These are phyloP conservation scores for Drosophila mauritiana DNA, from an alignment of 1,140 invertebrate species.

Conservation along the genomic window DNA sequence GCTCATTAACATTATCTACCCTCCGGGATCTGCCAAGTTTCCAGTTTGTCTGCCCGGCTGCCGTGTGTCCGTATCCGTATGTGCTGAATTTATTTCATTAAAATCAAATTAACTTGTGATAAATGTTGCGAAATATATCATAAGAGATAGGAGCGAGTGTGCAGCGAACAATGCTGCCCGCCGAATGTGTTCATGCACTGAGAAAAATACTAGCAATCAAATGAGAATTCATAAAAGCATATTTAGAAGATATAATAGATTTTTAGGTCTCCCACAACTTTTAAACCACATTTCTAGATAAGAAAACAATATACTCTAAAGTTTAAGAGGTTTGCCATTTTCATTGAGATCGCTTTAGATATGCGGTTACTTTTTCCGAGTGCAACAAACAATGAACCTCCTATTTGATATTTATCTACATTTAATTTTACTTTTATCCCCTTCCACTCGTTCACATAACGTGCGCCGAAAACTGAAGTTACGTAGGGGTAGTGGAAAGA, in stretches of 20 bases:
- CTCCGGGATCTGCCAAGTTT: slow-evolving; percentile 69
- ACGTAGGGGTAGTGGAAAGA: slow-evolving; percentile 8
- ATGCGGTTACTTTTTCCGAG: slow-evolving; percentile 5
- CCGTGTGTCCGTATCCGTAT: slow-evolving; percentile 29
- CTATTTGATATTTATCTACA: slow-evolving; percentile 83
- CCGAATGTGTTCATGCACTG: slow-evolving; percentile 5
- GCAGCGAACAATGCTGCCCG: slow-evolving; percentile 27
- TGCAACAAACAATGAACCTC: slow-evolving; percentile 67
- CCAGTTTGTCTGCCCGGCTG: slow-evolving; percentile 56
- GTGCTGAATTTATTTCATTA: slow-evolving; percentile 78
- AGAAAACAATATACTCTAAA: too few relatives aligned
- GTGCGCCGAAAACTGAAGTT: slow-evolving; percentile 35
- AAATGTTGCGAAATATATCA: slow-evolving; percentile 80
- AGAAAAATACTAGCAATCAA: neutral
- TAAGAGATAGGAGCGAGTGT: slow-evolving; percentile 51
- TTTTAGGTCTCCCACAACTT: neutral
- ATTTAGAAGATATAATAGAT: too few relatives aligned
- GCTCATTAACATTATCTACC: slow-evolving; percentile 82
- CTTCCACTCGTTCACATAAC: slow-evolving; percentile 18
- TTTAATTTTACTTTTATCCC: slow-evolving; percentile 53
- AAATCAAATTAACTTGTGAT: slow-evolving; percentile 84
- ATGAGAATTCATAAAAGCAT: neutral
- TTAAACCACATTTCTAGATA: neutral
- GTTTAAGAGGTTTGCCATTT: too few relatives aligned
- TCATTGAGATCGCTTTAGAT: too few relatives aligned